A percentile compares a stretch with the other conserved stretches of the same genome.
phyloP scores from a whole-genome alignment of 2,113 vertebrate genomes.

The Oreotrochilus melanogaster region DNA sequence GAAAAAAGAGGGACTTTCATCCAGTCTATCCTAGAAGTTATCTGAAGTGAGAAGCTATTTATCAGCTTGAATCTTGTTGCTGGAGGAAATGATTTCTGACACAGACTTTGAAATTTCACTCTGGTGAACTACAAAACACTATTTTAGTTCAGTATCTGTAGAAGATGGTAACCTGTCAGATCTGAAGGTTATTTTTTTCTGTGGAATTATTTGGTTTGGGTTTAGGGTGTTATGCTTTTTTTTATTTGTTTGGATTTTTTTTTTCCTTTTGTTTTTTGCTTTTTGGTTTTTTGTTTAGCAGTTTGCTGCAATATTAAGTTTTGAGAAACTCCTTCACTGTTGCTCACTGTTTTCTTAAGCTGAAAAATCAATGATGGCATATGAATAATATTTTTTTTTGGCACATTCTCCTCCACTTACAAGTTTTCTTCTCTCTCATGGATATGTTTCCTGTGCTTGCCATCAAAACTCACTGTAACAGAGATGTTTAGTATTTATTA shows the following conservation, averaged over 20 bases:
- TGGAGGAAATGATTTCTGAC: neutral
- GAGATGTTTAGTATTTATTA: conserved; percentile 17
- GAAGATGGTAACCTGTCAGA: neutral
- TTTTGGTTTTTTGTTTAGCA: neutral
- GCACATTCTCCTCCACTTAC: neutral
- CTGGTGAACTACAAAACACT: neutral
- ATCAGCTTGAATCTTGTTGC: neutral
- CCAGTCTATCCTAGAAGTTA: neutral
- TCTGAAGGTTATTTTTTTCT: neutral
- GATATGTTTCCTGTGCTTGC: neutral
- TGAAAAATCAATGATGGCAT: conserved; percentile 4
- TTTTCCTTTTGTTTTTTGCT: no score
- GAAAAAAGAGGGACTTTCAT: neutral
- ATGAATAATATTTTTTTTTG: neutral
- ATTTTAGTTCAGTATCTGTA: neutral
- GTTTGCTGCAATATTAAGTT: conserved; percentile 19
- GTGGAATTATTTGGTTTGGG: no score
- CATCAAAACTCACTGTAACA: conserved; percentile 1
- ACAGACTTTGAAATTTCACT: neutral
- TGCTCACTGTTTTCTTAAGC: conserved; percentile 18
- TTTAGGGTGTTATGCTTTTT: no score
- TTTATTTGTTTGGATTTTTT: no score
- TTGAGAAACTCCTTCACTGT: conserved; percentile 32
- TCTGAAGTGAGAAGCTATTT: neutral
- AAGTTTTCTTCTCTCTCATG: neutral